Percentiles rank a stretch among this genome's conserved stretches.
phyloP scores from a whole-genome alignment of 2,797 vertebrate species.

The Delichon dasypus region DNA sequence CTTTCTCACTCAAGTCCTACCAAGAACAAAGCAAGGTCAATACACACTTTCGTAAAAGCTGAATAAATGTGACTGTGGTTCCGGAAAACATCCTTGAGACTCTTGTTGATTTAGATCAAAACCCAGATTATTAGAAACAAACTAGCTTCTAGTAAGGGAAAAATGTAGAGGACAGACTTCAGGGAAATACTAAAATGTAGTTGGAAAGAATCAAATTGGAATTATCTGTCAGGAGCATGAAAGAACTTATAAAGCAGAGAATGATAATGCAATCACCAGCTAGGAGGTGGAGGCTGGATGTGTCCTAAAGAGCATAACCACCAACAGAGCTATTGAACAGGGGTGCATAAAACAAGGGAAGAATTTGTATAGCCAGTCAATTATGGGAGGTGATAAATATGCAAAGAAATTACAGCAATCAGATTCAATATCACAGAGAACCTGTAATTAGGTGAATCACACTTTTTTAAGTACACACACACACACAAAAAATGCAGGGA shows the following conservation, averaged over 20 bases:
- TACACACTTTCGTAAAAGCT: neutral
- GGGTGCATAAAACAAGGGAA: neutral
- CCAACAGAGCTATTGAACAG: neutral
- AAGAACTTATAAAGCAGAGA: neutral
- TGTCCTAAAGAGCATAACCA: neutral
- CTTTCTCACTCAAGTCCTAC: neutral
- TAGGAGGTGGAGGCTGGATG: neutral
- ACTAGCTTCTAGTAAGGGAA: neutral
- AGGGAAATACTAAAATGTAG: neutral
- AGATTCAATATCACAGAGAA: neutral
- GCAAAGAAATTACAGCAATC: neutral
- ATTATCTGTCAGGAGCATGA: neutral
- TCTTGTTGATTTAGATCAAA: neutral
- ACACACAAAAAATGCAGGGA: neutral
- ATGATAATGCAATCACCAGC: neutral
- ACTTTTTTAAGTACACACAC: neutral
- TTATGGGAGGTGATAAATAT: neutral
- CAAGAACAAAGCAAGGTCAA: neutral
- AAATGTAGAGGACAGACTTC: neutral
- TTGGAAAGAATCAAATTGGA: neutral
- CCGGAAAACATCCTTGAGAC: neutral
- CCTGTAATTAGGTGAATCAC: slow-evolving; percentile 15
- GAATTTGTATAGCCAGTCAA: neutral
- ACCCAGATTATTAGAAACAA: neutral
- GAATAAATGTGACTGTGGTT: neutral